Base-by-base conservation (phyloP, 2,888 invertebrate species). In the Scaptomyza flava region DNA sequence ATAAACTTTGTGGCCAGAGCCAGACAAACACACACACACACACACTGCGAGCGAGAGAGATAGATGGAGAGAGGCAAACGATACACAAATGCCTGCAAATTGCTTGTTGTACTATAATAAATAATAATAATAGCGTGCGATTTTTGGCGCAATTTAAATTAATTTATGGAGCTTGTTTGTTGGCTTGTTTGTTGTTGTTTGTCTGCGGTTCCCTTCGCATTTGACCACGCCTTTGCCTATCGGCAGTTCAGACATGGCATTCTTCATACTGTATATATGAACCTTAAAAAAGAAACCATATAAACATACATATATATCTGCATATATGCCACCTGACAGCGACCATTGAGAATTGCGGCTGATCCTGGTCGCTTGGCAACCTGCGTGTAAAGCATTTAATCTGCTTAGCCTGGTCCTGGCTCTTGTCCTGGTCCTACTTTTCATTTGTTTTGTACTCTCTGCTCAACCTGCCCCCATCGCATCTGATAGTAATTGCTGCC, bases 101-200 rank as follows among this genome's bases (percentile, higher is more conserved):
- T 83, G 84, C 87, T 87, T 78, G 68, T 79, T 9, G 41, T 41
- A 33, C 9, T 4, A 83, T 87, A 87, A 85, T 87, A 87, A 87
- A 83, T 83, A 85, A 85, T 81, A 87, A 87, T 85, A 85, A 87
- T 82, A 81, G 68, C 85, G 74, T 83, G 85, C 80, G 87, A 87
- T 87, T 87, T 87, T 85, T 83, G 85, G 77, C 82, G 86, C 86
- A 83, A 85, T 87, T 83, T 85, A 81, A 85, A 87, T 82, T 77
- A 87, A 82, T 87, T 87, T 87, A 84, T 87, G 76, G 72, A 66
- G 60, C 62, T 75, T 70, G 67, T 64, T 87, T 47, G 60, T 57
- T 34, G 53, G 51, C 45, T 33, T 8, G 8, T 33, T 66, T 64
- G 17, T 12, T 12, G 17, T 7, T 50, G 57, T 48, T 14, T 47